Conservation (phyloP, 2,797 vertebrate species). For the Rhinogobio ventralis region DNA sequence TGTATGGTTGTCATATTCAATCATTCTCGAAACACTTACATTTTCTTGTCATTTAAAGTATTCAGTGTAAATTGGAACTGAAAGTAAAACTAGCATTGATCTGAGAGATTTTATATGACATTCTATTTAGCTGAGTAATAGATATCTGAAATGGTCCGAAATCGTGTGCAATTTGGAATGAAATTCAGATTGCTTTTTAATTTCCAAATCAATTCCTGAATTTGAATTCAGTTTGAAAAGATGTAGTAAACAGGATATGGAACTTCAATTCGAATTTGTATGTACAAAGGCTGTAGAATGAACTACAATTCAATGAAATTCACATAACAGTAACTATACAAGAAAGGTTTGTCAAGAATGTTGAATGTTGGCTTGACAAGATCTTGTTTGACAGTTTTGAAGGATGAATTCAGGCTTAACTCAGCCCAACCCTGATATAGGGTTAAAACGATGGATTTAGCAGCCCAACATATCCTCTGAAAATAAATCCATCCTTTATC, state of each 20-base stretch:
- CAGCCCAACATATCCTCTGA: background rate
- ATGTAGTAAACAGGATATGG: background rate
- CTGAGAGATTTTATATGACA: background rate
- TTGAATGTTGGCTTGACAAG: background rate
- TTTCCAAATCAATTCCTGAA: background rate
- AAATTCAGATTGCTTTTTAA: background rate
- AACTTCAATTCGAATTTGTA: background rate
- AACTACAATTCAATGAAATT: background rate
- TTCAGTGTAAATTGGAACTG: background rate
- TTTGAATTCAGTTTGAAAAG: background rate
- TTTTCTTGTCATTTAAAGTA: slow-evolving; percentile 1
- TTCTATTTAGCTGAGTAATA: background rate
- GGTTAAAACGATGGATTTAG: background rate
- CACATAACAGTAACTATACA: background rate
- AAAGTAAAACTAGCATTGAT: background rate
- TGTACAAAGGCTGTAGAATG: background rate
- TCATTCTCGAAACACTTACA: background rate
- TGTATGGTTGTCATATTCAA: slow-evolving; percentile 17
- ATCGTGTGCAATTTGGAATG: background rate
- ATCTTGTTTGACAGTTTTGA: background rate
- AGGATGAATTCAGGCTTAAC: background rate
- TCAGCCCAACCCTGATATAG: background rate
- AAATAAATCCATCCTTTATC: slow-evolving; percentile 20
- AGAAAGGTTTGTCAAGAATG: background rate
- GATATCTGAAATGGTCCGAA: background rate